phyloP scores from a whole-genome alignment of 2,888 invertebrate genomes.

The Apantesis nais region DNA sequence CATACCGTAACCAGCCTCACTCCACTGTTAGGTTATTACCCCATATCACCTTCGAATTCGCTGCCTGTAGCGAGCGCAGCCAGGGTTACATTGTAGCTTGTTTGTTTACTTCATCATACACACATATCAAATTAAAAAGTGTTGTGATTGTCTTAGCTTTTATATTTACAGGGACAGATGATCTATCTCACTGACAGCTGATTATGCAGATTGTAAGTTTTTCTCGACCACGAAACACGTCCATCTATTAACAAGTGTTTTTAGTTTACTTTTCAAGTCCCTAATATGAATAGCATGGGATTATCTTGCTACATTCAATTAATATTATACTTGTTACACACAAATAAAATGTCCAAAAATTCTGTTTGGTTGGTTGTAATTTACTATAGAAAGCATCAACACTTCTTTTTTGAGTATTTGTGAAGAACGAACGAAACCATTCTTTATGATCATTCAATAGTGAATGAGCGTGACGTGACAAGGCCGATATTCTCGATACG shows the following conservation, averaged over 20 bases:
- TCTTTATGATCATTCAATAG: conserved; percentile 73
- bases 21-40: conserved; percentile 83
- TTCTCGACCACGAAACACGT: conserved; percentile 81
- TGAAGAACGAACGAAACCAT: conserved; percentile 67
- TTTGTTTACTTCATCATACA: conserved; percentile 74
- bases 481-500: conserved; percentile 42
- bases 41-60: conserved; percentile 73
- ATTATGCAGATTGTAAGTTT: conserved; percentile 86
- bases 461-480: conserved; percentile 58
- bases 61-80: conserved; percentile 61
- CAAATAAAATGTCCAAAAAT: conserved; percentile 80
- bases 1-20: conserved; percentile 74
- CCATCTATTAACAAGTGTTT: conserved; percentile 74
- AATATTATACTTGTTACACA: conserved; percentile 72
- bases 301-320: conserved; percentile 73
- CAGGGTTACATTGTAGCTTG: conserved; percentile 74
- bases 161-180: conserved; percentile 86
- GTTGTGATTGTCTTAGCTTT: conserved; percentile 83
- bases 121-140: conserved; percentile 68
- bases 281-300: conserved; percentile 63
- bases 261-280: conserved; percentile 61
- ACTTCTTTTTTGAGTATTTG: conserved; percentile 85
- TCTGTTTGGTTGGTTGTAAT: conserved; percentile 84
- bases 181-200: conserved; percentile 86
- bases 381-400: conserved; percentile 86